A percentile compares a stretch with the other conserved stretches of the same genome.
These are phyloP conservation scores for Brachionus paranguensis DNA, from an alignment of 1,140 invertebrate species.

Conservation along the genomic window DNA sequence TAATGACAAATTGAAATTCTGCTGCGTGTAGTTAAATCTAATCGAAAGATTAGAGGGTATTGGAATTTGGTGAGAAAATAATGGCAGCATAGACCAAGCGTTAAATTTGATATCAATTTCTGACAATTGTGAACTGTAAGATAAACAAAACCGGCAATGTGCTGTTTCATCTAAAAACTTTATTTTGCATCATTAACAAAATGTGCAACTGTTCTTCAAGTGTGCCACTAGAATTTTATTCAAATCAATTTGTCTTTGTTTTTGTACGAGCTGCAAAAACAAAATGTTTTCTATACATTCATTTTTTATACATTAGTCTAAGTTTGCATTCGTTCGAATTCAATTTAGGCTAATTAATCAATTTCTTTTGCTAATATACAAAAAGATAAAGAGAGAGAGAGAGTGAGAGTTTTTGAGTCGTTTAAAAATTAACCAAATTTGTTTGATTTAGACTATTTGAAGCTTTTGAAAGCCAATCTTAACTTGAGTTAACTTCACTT, in stretches of 20 bases:
- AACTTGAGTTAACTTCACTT: neutral
- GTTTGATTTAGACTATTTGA: slow-evolving; percentile 12
- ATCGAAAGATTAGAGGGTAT: no score
- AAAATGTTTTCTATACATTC: neutral
- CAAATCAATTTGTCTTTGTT: slow-evolving; percentile 1
- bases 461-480: neutral
- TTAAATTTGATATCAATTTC: neutral
- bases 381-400: no score
- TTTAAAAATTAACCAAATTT: slow-evolving; percentile 7
- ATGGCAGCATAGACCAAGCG: neutral
- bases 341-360: slow-evolving; percentile 6
- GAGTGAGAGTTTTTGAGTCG: neutral
- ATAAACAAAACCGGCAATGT: neutral
- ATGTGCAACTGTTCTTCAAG: neutral
- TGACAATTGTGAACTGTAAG: neutral
- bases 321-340: neutral
- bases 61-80: neutral
- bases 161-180: neutral
- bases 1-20: no score
- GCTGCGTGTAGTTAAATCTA: no score
- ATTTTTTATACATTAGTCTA: slow-evolving; percentile 11
- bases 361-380: neutral
- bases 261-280: neutral
- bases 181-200: neutral
- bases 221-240: neutral